These are phyloP conservation scores for Acanthochromis polyacanthus DNA, from an alignment of 2,113 vertebrate genomes.

Conservation along the genomic window DNA sequence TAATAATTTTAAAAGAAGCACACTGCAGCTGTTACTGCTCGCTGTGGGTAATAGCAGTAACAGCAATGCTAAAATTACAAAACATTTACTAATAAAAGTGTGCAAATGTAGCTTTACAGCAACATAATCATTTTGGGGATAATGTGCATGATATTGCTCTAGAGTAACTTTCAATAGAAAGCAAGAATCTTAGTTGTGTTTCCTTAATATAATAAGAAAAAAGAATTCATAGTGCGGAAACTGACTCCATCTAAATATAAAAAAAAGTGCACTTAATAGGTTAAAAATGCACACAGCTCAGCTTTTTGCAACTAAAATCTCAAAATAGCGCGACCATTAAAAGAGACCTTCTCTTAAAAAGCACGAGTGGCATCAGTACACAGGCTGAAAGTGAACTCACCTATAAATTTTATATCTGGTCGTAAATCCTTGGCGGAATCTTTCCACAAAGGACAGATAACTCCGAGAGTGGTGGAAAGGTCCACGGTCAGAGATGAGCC, in stretches of 20 bases:
- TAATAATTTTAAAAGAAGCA: too few species aligned
- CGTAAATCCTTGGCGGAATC: conserved; percentile 99
- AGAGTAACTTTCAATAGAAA: not conserved
- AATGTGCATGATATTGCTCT: not conserved
- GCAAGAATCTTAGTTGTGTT: not conserved
- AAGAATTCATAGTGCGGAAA: not conserved
- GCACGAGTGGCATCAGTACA: conserved; percentile 46
- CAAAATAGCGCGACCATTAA: conserved; percentile 55
- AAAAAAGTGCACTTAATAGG: conserved; percentile 46
- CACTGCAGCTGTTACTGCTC: not conserved
- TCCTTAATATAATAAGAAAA: conserved; percentile 23
- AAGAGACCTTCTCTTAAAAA: conserved; percentile 58
- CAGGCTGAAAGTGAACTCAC: conserved; percentile 82
- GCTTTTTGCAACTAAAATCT: conserved; percentile 64
- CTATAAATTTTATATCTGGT: conserved; percentile 99
- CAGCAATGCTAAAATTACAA: not conserved
- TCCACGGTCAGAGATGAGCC: conserved; percentile 99
- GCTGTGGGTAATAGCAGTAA: not conserved
- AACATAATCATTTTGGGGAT: not conserved
- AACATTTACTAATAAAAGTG: not conserved
- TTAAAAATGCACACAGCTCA: conserved; percentile 50
- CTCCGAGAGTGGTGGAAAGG: conserved; percentile 99
- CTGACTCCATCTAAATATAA: conserved; percentile 17
- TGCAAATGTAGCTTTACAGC: not conserved
- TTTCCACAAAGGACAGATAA: conserved; percentile 99